phyloP scores from a whole-genome alignment of 2,113 vertebrate species.

The Bufo gargarizans region DNA sequence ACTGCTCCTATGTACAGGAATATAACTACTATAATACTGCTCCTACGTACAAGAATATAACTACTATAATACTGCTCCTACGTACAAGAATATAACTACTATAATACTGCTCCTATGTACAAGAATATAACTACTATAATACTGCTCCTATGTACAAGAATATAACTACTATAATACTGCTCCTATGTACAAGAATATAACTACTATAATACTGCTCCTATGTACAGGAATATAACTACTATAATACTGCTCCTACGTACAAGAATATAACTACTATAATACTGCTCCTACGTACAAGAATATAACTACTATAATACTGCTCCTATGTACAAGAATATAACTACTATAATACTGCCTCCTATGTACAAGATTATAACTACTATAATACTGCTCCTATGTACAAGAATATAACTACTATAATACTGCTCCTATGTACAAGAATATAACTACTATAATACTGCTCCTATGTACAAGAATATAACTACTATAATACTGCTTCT shows the following conservation, averaged over 20 bases:
- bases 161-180: neutral
- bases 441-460: neutral
- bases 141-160: neutral
- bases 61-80: no score
- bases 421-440: neutral
- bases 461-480: neutral
- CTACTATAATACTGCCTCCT: no score
- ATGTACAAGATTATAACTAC: no score
- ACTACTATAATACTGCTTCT: neutral
- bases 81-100: neutral
- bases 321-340: no score
- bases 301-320: no score
- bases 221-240: neutral
- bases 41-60: no score
- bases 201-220: neutral
- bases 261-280: neutral
- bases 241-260: neutral
- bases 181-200: neutral
- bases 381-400: no score
- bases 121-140: neutral
- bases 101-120: neutral
- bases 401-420: no score
- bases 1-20: neutral
- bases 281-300: neutral
- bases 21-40: constrained; percentile 7